Base-by-base conservation (phyloP, 2,113 vertebrate species). In the Atractosteus spatula region DNA sequence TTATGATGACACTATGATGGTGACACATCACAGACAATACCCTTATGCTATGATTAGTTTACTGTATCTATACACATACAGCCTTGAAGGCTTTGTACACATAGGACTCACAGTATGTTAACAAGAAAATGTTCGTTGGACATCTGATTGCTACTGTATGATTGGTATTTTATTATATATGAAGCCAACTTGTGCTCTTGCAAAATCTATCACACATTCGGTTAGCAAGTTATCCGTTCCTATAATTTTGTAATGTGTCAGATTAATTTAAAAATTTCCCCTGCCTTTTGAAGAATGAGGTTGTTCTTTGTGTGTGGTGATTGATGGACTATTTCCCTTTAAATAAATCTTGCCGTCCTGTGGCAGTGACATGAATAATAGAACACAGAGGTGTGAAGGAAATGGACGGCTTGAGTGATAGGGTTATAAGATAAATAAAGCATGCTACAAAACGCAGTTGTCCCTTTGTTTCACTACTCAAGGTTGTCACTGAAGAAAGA, bases 321-420 rank as follows among this genome's bases (percentile, higher is more conserved):
- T 59, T 76, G 81, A 88, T 83, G 68, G 85, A 81, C 68, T 81
- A 63, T 80, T 81, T 76, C 67, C 72, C 70, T 75, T 76, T 83
- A 83, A 88, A 87, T 88, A 90, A 88, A 89, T 92, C 84, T 81
- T 81, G 72, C 69, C 54, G 61, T 82, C 80, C 62, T 69, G 71
- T 75, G 69, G 69, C 63, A 75, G 70, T 85, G 89, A 84, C 89
- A 88, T 91, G 85, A 94, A 91, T 93, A 93, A 92, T 90, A 85
- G 87, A 91, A 86, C 73, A 84, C 44, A 80, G 85, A 75, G 75
- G 72, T 82, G 77, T 79, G 85, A 91, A 90, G 81, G 84, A 87
- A 89, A 89, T 88, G 75, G 78, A 55, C 77, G 83, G 78, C 84
- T 78, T 82, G 80, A 90, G 78, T 84, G 83, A 86, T 84, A 75